These are phyloP conservation scores for Gallinago nigripennis DNA, from an alignment of 2,797 vertebrate species.

Conservation along the genomic window DNA sequence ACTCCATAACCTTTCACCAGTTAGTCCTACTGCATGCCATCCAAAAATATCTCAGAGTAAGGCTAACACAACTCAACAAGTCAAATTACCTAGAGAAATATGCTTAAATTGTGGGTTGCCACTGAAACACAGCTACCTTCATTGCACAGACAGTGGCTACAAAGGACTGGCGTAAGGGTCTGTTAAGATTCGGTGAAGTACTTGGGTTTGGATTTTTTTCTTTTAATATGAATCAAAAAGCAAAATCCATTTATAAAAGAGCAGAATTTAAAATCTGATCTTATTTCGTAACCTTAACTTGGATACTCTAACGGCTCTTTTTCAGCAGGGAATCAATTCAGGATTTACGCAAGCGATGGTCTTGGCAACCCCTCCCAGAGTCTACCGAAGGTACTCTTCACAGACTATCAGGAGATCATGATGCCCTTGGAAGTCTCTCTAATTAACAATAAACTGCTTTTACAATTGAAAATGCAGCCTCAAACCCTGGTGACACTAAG, in stretches of 20 bases:
- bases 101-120: not conserved
- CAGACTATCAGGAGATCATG: conserved; percentile 71
- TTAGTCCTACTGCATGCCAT: not conserved
- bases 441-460: conserved; percentile 81
- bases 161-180: not conserved
- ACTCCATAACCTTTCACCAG: conserved; percentile 1
- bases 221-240: conserved; percentile 57
- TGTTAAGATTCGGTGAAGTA: not conserved
- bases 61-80: not conserved
- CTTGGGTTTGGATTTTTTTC: not conserved
- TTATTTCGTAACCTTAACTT: conserved; percentile 64
- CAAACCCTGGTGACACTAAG: conserved; percentile 65
- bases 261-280: conserved; percentile 45
- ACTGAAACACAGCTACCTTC: not conserved
- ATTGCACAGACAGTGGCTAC: not conserved
- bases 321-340: conserved; percentile 73
- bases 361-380: conserved; percentile 74
- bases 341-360: conserved; percentile 63
- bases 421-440: conserved; percentile 79
- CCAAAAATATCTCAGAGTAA: not conserved
- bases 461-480: conserved; percentile 77
- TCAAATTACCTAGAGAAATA: conserved; percentile 10
- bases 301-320: conserved; percentile 65
- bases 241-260: conserved; percentile 57
- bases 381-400: conserved; percentile 66